These are phyloP conservation scores for Serinus canaria DNA, from an alignment of 2,113 vertebrate genomes.

Conservation along the genomic window DNA sequence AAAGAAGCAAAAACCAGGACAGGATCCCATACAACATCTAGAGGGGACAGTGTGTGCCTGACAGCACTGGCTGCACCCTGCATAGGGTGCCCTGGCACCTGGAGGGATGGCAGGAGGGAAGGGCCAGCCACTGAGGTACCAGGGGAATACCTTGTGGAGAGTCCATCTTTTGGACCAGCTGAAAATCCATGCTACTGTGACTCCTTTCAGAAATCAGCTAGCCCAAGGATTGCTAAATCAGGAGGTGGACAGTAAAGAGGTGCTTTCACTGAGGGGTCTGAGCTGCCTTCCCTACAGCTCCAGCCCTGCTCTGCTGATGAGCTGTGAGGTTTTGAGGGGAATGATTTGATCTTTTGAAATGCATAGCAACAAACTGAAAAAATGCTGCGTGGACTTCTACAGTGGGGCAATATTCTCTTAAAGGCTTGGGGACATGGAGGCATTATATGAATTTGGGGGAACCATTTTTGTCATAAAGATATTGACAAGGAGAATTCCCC, in stretches of 20 bases:
- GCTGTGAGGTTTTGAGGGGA: neutral
- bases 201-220: neutral
- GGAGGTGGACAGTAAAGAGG: neutral
- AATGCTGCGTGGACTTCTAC: neutral
- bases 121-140: neutral
- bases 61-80: neutral
- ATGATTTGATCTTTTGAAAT: neutral
- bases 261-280: neutral
- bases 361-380: neutral
- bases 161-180: neutral
- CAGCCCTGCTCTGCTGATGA: neutral
- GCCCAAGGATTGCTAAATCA: neutral
- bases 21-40: neutral
- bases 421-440: neutral
- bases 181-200: neutral
- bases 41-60: neutral
- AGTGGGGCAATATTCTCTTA: neutral
- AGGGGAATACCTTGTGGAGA: neutral
- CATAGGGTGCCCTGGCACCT: neutral
- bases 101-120: neutral
- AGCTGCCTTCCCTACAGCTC: neutral
- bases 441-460: neutral
- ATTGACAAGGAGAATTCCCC: neutral
- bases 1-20: neutral
- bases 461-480: neutral